phyloP scores from a whole-genome alignment of 2,888 invertebrate genomes.

The Epinotia nisella region DNA sequence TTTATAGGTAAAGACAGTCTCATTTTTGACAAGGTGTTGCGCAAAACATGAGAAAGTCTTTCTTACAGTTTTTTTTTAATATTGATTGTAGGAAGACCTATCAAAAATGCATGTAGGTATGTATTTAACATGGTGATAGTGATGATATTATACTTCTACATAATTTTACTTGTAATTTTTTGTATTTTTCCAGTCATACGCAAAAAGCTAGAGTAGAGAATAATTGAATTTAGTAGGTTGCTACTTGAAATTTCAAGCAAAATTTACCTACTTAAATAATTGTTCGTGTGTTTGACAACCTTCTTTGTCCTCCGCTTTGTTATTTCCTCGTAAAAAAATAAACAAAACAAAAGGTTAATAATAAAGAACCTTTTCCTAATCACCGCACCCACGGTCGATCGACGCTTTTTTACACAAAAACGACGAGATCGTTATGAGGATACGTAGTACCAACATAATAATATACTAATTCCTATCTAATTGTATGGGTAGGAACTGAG shows the following conservation, averaged over 20 bases:
- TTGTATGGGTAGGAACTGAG: conserved; percentile 57
- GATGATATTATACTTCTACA: no score
- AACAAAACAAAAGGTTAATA: conserved; percentile 46
- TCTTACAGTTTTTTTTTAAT: neutral
- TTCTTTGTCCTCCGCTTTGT: conserved; percentile 10
- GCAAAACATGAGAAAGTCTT: neutral
- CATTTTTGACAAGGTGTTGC: neutral
- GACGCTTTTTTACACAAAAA: conserved; percentile 53
- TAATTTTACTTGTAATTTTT: no score
- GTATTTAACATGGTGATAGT: no score
- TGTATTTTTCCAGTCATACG: no score
- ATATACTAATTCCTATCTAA: conserved; percentile 70
- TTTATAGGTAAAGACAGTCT: neutral
- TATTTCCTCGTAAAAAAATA: conserved; percentile 38
- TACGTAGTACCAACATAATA: conserved; percentile 68
- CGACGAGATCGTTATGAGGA: conserved; percentile 59
- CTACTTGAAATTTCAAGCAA: neutral
- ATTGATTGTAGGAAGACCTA: neutral
- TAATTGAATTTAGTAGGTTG: neutral
- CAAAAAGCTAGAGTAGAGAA: no score
- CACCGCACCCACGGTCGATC: conserved; percentile 56
- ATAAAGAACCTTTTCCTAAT: conserved; percentile 53
- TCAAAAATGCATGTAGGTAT: no score
- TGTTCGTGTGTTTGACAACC: neutral
- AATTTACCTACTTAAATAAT: neutral